Percentiles rank a stretch among this genome's conserved stretches.
These are phyloP conservation scores for Dioctria rufipes DNA, from an alignment of 2,888 invertebrate genomes.

Conservation along the genomic window DNA sequence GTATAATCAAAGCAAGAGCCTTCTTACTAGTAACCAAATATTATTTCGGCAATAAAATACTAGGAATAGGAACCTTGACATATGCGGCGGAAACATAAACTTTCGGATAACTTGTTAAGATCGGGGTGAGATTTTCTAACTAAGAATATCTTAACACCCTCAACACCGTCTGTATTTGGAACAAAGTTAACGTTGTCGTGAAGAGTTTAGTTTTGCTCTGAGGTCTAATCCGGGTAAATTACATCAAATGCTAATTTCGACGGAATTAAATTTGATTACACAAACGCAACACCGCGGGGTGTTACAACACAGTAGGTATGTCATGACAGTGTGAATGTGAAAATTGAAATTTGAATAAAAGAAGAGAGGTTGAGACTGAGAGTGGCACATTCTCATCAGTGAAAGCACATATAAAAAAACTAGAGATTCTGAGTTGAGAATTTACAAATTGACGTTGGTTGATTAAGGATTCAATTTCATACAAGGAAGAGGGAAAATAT, in stretches of 20 bases:
- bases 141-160: slow-evolving; percentile 21
- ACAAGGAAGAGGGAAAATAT: no score
- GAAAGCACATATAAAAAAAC: no score
- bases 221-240: slow-evolving; percentile 41
- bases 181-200: slow-evolving; percentile 9
- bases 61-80: not conserved
- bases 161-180: slow-evolving; percentile 1
- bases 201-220: slow-evolving; percentile 32
- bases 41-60: not conserved
- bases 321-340: no score
- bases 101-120: not conserved
- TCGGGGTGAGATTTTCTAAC: not conserved
- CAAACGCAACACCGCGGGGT: not conserved
- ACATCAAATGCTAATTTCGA: slow-evolving; percentile 45
- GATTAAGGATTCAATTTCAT: no score
- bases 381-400: no score
- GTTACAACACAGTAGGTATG: not conserved
- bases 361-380: no score
- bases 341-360: no score
- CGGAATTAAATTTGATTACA: slow-evolving; percentile 39
- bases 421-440: no score
- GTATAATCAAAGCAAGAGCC: not conserved
- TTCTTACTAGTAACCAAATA: not conserved
- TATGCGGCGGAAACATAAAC: not conserved
- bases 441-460: no score